Percentiles rank a stretch among this genome's conserved stretches.
Conservation (phyloP, 2,113 vertebrate genomes). For the Phyllopteryx taeniolatus region DNA sequence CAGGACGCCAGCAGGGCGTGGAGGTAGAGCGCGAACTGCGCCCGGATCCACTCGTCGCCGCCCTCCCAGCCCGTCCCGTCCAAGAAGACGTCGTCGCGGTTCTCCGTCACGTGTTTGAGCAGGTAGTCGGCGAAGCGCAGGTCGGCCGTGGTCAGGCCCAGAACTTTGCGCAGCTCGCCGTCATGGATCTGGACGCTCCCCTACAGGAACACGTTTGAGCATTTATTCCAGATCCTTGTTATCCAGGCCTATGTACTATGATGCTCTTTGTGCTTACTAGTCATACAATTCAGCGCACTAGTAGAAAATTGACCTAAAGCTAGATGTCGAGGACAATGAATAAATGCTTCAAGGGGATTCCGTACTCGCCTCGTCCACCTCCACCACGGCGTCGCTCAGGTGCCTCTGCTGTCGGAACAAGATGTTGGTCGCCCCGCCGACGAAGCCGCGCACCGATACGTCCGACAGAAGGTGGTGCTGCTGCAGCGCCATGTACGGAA, state of each 20-base stretch:
- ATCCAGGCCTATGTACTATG: too few species aligned
- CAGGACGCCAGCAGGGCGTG: conserved; percentile 87
- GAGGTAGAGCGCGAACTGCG: conserved; percentile 91
- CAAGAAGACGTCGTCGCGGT: conserved; percentile 92
- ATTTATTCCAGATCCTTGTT: not conserved
- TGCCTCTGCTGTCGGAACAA: conserved; percentile 96
- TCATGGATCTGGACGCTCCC: conserved; percentile 83
- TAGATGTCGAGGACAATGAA: not conserved
- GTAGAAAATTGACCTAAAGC: too few species aligned
- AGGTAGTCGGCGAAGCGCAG: conserved; percentile 92
- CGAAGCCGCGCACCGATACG: conserved; percentile 87
- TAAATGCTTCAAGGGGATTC: not conserved
- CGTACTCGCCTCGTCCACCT: conserved; percentile 68
- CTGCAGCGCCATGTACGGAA: conserved; percentile 98
- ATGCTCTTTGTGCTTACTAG: too few species aligned
- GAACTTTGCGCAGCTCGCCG: conserved; percentile 84
- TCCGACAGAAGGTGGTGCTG: conserved; percentile 97
- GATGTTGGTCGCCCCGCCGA: conserved; percentile 95
- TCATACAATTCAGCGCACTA: too few species aligned
- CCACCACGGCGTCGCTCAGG: conserved; percentile 90
- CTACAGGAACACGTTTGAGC: not conserved
- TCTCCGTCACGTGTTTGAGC: conserved; percentile 92
- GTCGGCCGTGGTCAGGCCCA: conserved; percentile 90
- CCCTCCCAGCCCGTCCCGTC: conserved; percentile 99
- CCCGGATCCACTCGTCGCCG: conserved; percentile 97